phyloP scores from a whole-genome alignment of 2,113 vertebrate species.

The Pardalotus punctatus region DNA sequence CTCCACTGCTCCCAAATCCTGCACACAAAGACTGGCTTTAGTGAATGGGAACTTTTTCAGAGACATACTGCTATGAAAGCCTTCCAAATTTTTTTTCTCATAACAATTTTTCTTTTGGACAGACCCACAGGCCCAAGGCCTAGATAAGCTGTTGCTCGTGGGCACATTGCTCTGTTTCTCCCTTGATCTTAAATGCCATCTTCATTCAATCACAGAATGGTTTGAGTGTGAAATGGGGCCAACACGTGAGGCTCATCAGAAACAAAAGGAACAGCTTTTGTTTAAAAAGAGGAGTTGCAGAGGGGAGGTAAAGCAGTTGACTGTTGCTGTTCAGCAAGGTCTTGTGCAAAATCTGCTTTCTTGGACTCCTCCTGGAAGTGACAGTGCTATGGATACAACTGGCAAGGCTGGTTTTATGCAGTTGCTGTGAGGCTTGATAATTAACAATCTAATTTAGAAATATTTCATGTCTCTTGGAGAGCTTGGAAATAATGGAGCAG shows the following conservation, averaged over 20 bases:
- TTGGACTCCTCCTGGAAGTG: neutral
- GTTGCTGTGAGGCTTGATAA: neutral
- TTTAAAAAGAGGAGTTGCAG: neutral
- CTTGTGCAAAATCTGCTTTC: neutral
- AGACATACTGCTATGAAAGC: neutral
- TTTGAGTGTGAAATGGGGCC: neutral
- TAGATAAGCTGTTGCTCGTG: neutral
- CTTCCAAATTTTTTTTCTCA: neutral
- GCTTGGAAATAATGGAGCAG: neutral
- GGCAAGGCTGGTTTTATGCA: neutral
- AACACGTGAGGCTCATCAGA: neutral
- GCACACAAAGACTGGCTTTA: neutral
- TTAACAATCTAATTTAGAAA: neutral
- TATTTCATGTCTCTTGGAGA: neutral
- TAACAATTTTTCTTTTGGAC: neutral
- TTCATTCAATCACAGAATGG: neutral
- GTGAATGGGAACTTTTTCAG: neutral
- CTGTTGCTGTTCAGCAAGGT: neutral
- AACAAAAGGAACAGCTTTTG: neutral
- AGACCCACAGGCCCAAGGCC: rapidly evolving
- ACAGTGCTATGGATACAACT: neutral
- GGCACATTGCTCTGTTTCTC: rapidly evolving
- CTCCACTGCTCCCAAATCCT: neutral
- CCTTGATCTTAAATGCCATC: neutral
- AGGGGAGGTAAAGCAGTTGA: neutral